Evolutionary conservation across 2,113 vertebrate genomes (phyloP), one percentile per base, ranked within the genome.

Genomic region (Callithrix jacchus): DNA sequence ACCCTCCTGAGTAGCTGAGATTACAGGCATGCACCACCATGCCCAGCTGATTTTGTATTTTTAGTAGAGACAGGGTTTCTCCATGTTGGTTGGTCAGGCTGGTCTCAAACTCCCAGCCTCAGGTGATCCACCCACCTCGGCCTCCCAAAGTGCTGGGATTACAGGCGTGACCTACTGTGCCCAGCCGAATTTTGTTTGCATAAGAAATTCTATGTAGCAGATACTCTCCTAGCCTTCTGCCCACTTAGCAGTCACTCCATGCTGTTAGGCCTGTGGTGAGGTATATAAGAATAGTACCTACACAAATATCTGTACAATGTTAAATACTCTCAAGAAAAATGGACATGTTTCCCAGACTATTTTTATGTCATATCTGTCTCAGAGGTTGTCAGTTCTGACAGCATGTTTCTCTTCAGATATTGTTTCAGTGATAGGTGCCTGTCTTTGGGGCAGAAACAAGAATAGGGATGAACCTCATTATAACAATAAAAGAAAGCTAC

Each of bases 361-460:
- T 47, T 94, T 81, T 45, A 58, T 47, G 8, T 85, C 30, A 11
- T 76, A 27, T 56, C 17, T 85, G 12, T 37, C 56, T 94, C 27
- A 6, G 52, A 95, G 45, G 8, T 52, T 92, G 40, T 89, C 81
- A 42, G 27, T 94, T 77, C 81, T 73, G 58, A 68, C 42, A 47
- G 37, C 86, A n/a, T 95, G 84, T 61, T 96, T 93, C 27, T 94
- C 61, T 84, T 93, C 37, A 73, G 25, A 80, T 71, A 95, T 93
- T 80, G 58, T 95, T 17, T n/a, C 37, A 45, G n/a, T 76, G 79
- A 87, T 71, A 25, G 45, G 35, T 92, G 32, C n/a, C 79, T 91
- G 20, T 86, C 21, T 89, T 93, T 66, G 13, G 20, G 40, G 9
- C n/a, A 93, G 86, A 30, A 91, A 76, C n/a, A 95, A 76, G 20